Evolutionary conservation across 2,888 invertebrate genomes (phyloP), one percentile per base, ranked within the genome.

Genomic region (Melieria crassipennis): DNA sequence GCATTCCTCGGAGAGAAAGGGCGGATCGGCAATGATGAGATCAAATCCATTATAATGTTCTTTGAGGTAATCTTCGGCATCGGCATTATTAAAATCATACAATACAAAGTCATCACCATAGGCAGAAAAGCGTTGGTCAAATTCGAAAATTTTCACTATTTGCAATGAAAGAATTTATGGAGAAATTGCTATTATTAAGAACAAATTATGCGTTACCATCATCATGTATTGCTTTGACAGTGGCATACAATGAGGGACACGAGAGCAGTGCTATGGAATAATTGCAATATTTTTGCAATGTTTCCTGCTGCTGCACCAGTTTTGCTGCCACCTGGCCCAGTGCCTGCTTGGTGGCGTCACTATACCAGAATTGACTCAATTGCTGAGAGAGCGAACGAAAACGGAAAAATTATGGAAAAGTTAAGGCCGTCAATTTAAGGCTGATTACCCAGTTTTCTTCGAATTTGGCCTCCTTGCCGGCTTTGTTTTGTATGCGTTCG

Each of bases 301-400:
- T 2, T 4, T 46, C 11, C 42, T 46, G 16, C 9, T 46, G 46
- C 11, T 57, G 30, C 55, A 69, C 87, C 5, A 88, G 84, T 74
- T 88, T 86, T 61, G 92, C 82, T 7, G 92, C 91, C 71, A 93
- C 92, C 78, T 89, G 88, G 0, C 92, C 92, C n/a, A 98, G 86
- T 1, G 85, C 85, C 46, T 90, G 88, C 57, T 94, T 92, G 0
- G 98, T 98, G 4, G 88, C 85, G 56, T 94, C 92, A 81, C 94
- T 92, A 82, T 99, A 99, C 98, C 98, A 99, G 88, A 99, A 98
- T 87, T 98, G 98, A 83, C 97, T 97, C 56, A 98, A 88, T 95
- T 98, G 96, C 97, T 96, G 88, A 75, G 69, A 79, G 77, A 73
- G 1, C 16, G n/a, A 45, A 7, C 1, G 30, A 65, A 56, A 47